These are phyloP conservation scores for Margaritifera margaritifera DNA, from an alignment of 2,888 invertebrate species.

Conservation along the genomic window DNA sequence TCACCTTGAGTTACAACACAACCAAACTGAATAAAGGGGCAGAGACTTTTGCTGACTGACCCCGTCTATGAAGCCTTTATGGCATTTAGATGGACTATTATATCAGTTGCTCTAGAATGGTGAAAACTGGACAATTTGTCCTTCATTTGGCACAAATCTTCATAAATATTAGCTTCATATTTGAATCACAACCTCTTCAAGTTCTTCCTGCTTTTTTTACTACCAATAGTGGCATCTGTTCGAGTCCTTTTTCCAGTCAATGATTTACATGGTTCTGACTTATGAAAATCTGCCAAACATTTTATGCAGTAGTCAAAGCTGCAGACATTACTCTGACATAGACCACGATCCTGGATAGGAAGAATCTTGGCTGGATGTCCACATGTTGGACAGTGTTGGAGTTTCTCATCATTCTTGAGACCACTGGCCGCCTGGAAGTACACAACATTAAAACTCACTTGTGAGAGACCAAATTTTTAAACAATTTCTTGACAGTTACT, in stretches of 20 bases:
- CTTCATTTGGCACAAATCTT: too few relatives aligned
- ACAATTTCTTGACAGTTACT: too few relatives aligned
- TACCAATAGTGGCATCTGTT: constrained; percentile 29
- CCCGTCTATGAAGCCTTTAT: too few relatives aligned
- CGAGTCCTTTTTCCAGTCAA: too few relatives aligned
- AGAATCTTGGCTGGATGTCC: constrained; percentile 49
- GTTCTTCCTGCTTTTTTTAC: constrained; percentile 54
- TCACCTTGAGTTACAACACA: too few relatives aligned
- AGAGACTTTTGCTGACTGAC: too few relatives aligned
- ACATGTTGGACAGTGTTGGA: constrained; percentile 61
- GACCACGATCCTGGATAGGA: constrained; percentile 49
- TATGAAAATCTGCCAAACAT: constrained; percentile 52
- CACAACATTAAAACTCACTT: not conserved
- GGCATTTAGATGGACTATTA: too few relatives aligned
- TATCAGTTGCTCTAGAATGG: too few relatives aligned
- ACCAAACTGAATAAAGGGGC: too few relatives aligned
- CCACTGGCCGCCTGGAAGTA: constrained; percentile 44
- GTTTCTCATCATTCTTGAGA: constrained; percentile 52
- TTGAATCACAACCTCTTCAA: constrained; percentile 44
- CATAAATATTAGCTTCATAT: too few relatives aligned
- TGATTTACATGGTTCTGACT: constrained; percentile 12
- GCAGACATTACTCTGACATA: constrained; percentile 49
- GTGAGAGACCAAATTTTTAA: not conserved
- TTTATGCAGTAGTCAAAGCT: constrained; percentile 53
- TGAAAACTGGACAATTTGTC: too few relatives aligned